Evolutionary conservation across 2,888 invertebrate species (phyloP), one percentile per base, ranked within the genome.

Genomic region (Leptura quadrifasciata): DNA sequence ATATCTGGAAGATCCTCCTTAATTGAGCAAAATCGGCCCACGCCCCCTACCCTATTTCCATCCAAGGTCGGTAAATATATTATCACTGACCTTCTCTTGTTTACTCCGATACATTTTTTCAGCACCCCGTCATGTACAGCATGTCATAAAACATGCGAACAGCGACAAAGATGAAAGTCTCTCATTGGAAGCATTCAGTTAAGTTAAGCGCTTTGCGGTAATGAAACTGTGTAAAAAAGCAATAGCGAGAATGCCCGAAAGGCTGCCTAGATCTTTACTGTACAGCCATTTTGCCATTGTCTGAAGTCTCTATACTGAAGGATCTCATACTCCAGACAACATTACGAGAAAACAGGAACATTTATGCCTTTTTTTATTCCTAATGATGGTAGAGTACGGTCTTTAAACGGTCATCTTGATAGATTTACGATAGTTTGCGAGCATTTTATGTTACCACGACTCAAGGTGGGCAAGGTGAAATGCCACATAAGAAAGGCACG

Each of bases 51-150:
- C 15, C 31, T 17, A n/a, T 12, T 27, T 15, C 35, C 39, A 31
- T 54, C 10, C 69, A 69, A 69, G 69, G 69, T 18, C 69, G 20
- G 31, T 35, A 35, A 35, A 69, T 69, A 35, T 58, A 69, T 69
- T 57, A 69, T 52, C 57, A 24, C 35, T 39, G 69, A 58, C 69
- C 69, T 69, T 55, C 21, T 27, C 27, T 52, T 57, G 57, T 69
- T 69, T 69, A 69, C 69, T 57, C 57, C 27, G 54, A 55, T 55
- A 35, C 35, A 57, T 69, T 69, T 58, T 69, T 69, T 69, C 5
- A 31, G 2, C 6, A 3, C 54, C 21, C 61, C 61, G 15, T 61
- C 61, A 27, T 27, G 18, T 27, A 31, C 18, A 35, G 61, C 17
- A 61, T 9, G n/a, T 24, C 52, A 20, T 27, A 21, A 47, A 64